A percentile compares a stretch with the other conserved stretches of the same genome.
phyloP scores from a whole-genome alignment of 2,888 invertebrate species.

The Drosophila quinaria region DNA sequence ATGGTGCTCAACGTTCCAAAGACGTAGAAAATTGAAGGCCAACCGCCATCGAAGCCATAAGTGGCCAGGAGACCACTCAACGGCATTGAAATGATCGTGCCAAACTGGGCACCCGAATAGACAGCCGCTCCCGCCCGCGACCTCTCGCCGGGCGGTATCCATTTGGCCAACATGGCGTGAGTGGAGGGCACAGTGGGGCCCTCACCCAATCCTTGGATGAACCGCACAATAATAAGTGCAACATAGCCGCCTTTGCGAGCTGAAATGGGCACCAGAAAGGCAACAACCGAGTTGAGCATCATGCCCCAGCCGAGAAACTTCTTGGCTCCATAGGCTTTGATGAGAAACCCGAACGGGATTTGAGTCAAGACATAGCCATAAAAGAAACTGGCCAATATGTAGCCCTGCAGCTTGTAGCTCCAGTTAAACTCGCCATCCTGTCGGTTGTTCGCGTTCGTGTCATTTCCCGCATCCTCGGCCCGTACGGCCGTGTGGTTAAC shows the following conservation, averaged over 20 bases:
- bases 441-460: constrained; percentile 44
- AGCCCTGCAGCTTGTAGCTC: constrained; percentile 91
- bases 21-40: constrained; percentile 96
- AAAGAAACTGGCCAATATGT: constrained; percentile 94
- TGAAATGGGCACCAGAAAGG: constrained; percentile 92
- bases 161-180: constrained; percentile 94
- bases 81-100: constrained; percentile 95
- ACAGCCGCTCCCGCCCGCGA: constrained; percentile 95
- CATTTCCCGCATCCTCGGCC: constrained; percentile 79
- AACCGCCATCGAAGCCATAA: constrained; percentile 91
- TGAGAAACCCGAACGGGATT: constrained; percentile 94
- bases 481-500: constrained; percentile 92
- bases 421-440: constrained; percentile 91
- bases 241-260: constrained; percentile 89
- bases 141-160: constrained; percentile 95
- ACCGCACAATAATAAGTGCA: constrained; percentile 91
- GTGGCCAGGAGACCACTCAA: constrained; percentile 92
- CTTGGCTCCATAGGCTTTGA: constrained; percentile 94
- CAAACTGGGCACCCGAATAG: constrained; percentile 94
- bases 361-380: constrained; percentile 95
- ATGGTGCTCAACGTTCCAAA: constrained; percentile 92
- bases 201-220: constrained; percentile 95
- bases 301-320: constrained; percentile 93
- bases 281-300: constrained; percentile 94
- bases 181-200: constrained; percentile 91